phyloP scores from a whole-genome alignment of 1,140 invertebrate genomes.

The Lucilia cuprina region DNA sequence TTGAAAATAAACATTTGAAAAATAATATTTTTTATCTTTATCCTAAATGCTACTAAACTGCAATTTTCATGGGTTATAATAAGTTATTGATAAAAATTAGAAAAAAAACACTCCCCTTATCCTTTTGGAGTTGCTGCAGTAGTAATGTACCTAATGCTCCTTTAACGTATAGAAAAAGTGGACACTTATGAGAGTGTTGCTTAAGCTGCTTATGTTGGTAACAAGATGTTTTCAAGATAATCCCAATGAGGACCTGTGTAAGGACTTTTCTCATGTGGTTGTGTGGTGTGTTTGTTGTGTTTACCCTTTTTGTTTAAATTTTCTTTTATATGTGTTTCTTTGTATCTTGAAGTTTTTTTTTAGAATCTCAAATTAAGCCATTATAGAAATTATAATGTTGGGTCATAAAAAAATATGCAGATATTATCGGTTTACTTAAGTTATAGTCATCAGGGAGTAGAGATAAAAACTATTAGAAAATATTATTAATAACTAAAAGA shows the following conservation, averaged over 20 bases:
- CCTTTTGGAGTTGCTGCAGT: not conserved
- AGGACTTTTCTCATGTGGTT: not conserved
- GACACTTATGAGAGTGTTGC: not conserved
- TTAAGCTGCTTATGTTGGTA: not conserved
- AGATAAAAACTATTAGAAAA: constrained; percentile 25
- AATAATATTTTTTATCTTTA: not conserved
- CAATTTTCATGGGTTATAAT: constrained; percentile 10
- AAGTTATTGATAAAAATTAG: constrained; percentile 4
- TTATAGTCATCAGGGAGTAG: not conserved
- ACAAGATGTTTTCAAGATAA: not conserved
- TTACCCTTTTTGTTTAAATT: not conserved
- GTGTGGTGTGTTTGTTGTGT: not conserved
- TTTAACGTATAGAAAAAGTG: not conserved
- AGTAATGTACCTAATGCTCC: not conserved
- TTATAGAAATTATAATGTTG: not conserved
- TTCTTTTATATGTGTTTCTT: not conserved
- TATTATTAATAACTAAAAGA: constrained; percentile 11
- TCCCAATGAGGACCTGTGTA: not conserved
- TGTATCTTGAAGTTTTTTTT: not conserved
- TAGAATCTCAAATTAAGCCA: not conserved
- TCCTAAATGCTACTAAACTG: constrained; percentile 2
- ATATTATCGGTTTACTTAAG: not conserved
- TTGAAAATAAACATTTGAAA: not conserved
- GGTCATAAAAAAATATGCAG: not conserved
- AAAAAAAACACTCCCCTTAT: not conserved